Percentiles rank a stretch among this genome's conserved stretches.
These are phyloP conservation scores for Corella eumyota DNA, from an alignment of 23 tunicate genomes.

Conservation along the genomic window DNA sequence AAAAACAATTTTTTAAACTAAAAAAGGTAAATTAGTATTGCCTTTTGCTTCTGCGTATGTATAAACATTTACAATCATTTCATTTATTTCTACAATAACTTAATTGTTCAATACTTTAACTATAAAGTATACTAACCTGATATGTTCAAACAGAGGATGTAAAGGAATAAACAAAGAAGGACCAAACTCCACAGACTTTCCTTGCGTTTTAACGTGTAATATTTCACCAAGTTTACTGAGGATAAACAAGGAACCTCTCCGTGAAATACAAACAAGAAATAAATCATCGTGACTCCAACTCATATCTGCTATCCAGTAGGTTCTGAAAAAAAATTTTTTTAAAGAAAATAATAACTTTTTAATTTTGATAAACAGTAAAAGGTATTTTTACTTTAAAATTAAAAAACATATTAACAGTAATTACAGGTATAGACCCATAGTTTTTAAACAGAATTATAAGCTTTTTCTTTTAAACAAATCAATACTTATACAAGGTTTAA, in stretches of 20 bases:
- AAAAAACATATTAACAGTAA: background rate
- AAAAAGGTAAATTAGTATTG: background rate
- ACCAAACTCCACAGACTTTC: conserved; percentile 32
- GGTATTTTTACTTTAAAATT: too few relatives aligned
- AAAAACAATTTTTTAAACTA: background rate
- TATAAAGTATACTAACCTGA: too few relatives aligned
- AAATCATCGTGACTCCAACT: conserved; percentile 64
- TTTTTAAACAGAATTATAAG: too few relatives aligned
- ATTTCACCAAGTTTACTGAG: conserved; percentile 28
- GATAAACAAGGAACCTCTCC: conserved; percentile 49
- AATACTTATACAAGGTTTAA: background rate
- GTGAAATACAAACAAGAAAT: conserved; percentile 50
- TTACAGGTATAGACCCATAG: too few relatives aligned
- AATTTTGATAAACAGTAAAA: background rate
- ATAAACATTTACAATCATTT: background rate
- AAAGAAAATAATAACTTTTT: background rate
- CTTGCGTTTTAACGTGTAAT: conserved; percentile 15
- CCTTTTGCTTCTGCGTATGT: background rate
- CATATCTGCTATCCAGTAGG: conserved; percentile 60
- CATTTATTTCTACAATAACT: too few relatives aligned
- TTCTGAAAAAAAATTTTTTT: background rate
- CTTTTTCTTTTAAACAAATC: background rate
- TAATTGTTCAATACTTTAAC: too few relatives aligned
- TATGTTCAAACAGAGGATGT: conserved; percentile 35
- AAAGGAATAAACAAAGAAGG: conserved; percentile 57